These are phyloP conservation scores for Thunnus thynnus DNA, from an alignment of 2,113 vertebrate species.

Conservation along the genomic window DNA sequence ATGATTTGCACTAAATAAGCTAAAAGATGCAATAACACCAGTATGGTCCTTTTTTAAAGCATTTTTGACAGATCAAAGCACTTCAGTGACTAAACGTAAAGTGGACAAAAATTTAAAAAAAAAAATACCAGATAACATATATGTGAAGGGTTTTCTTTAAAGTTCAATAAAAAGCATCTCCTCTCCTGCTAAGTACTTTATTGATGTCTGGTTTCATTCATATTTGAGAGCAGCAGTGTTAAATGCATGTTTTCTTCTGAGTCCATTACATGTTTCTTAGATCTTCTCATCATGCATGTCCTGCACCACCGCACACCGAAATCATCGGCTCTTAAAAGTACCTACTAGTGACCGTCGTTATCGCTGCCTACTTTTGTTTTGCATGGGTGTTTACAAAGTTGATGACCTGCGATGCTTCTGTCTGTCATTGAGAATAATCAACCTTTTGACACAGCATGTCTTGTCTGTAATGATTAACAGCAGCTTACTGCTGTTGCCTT, in stretches of 20 bases:
- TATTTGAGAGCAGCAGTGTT: slow-evolving; percentile 24
- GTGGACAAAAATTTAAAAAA: neutral
- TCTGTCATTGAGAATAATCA: slow-evolving; percentile 27
- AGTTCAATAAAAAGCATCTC: neutral
- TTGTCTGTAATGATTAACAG: slow-evolving; percentile 17
- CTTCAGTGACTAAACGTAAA: neutral
- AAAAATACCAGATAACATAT: neutral
- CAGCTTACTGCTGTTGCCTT: neutral
- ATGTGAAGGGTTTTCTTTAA: neutral
- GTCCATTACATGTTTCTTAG: slow-evolving; percentile 13
- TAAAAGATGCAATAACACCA: slow-evolving; percentile 24
- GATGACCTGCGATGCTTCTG: slow-evolving; percentile 28
- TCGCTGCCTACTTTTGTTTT: slow-evolving; percentile 30
- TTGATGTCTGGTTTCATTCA: slow-evolving; percentile 22
- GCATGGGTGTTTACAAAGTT: slow-evolving; percentile 40
- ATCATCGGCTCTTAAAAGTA: neutral
- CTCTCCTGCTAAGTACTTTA: slow-evolving; percentile 7
- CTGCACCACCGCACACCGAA: neutral
- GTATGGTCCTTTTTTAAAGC: neutral
- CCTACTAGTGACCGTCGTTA: neutral
- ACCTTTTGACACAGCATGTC: neutral
- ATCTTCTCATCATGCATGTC: slow-evolving; percentile 51
- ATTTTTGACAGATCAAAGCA: neutral
- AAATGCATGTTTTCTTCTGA: slow-evolving; percentile 44
- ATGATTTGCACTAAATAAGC: neutral